Evolutionary conservation across 2,888 invertebrate species (phyloP), one percentile per base, ranked within the genome.

Genomic region (Hartigia nigra): DNA sequence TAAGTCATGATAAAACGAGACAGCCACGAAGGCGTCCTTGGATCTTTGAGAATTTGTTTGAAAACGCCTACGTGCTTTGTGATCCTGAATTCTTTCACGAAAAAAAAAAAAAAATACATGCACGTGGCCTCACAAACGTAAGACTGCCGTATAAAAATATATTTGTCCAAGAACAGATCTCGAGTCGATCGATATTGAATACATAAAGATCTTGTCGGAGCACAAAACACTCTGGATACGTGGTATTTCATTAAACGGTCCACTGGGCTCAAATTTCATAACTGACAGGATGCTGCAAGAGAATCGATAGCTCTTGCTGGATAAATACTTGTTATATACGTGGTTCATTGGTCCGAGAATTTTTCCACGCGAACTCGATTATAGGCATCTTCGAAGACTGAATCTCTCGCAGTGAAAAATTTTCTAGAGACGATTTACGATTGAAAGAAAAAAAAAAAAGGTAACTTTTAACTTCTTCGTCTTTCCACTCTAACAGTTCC

Each of bases 1-100:
- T 98, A 92, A 93, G 94, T 90, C 31, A n/a, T 12, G 34, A 31
- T 72, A 14, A 74, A 75, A 75, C 69, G 74, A 75, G 77, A 69
- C 74, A 79, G 69, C 70, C 75, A 74, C 37, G 69, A 77, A 79
- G 39, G 4, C 5, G 4, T 23, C 39, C 23, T 39, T 55, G 1
- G 23, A 55, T 55, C 14, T 9, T 55, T 55, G 5, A 23, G 9
- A 55, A 55, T 23, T 5, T 23, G 14, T 39, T 39, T 2, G 23
- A 39, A 9, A 14, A 23, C 55, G 23, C 23, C 9, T 9, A 23
- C 0, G 14, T 55, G 2, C 23, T 55, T 55, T 2, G 23, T 2
- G 9, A 55, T 5, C 1, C 55, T 55, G 23, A 55, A 55, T 55
- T 55, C 23, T 23, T 55, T 9, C 55, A 23, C 0, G 55, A 55